Evolutionary conservation across 2,797 vertebrate species (phyloP), one percentile per base, ranked within the genome.

Genomic region (Premnoplex brunnescens): DNA sequence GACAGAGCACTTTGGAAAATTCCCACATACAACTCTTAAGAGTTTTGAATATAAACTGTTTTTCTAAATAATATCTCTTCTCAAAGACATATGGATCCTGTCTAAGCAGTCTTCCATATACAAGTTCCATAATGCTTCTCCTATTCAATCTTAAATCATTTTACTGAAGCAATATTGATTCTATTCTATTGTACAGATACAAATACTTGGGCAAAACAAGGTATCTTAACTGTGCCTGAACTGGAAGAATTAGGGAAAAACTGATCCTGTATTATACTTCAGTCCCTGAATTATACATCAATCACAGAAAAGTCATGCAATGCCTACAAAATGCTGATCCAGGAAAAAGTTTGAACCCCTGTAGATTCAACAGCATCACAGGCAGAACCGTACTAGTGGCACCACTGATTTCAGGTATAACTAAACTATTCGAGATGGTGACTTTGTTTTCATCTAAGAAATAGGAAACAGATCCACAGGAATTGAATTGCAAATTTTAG

Each of bases 361-460:
- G 16, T 46, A 74, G 24, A 7, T 88, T 86, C 52, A 83, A 46
- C 16, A 55, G 6, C 37, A 68, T 26, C 60, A 27, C 16, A 68
- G 41, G 21, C 71, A 58, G 72, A 95, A 68, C 9, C 4, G 2
- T 52, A 39, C 12, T 13, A 52, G 20, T 5, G 5, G 12, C 30
- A 76, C 19, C 37, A 52, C 2, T 91, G 27, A 85, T 49, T 80
- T 63, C 32, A 54, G 34, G 7, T 54, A 34, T 20, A 77, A 81
- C 55, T 64, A 78, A 71, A 80, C 5, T 91, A 76, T 51, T 80
- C 46, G 44, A 37, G 12, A 43, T 62, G 8, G 73, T 59, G 18
- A 67, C 51, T 93, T 77, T 76, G 10, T 67, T 97, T 93, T 83
- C 28, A 66, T 52, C 36, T 67, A 87, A 95, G 48, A 78, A 92